Conservation (phyloP, 2,797 vertebrate species). For the Hozukius guyotensis region DNA sequence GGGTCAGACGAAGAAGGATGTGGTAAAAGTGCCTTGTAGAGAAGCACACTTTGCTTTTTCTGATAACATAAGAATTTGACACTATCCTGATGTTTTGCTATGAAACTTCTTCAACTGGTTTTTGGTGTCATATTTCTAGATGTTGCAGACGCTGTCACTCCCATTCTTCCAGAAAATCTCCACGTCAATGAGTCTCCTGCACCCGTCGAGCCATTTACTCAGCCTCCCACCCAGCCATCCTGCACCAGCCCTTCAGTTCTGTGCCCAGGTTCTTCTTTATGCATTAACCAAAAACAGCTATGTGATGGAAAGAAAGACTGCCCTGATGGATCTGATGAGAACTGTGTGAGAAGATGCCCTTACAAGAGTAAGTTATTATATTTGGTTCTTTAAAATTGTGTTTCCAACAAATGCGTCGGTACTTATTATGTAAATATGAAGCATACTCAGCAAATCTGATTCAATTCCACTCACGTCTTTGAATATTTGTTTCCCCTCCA, state of each 20-base stretch:
- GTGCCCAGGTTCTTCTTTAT: constrained; percentile 78
- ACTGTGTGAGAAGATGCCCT: constrained; percentile 77
- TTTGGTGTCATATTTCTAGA: constrained; percentile 34
- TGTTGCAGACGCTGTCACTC: neutral
- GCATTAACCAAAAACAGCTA: constrained; percentile 76
- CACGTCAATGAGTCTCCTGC: neutral
- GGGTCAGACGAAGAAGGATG: constrained; percentile 88
- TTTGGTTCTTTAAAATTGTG: neutral
- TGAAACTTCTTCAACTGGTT: neutral
- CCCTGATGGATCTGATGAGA: constrained; percentile 86
- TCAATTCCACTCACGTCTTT: too few relatives aligned
- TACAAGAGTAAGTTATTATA: constrained; percentile 69
- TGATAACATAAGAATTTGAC: neutral
- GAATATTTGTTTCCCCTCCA: too few relatives aligned
- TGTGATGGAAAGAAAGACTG: constrained; percentile 88
- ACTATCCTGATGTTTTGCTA: neutral
- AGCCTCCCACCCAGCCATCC: constrained; percentile 30
- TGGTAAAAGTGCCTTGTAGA: neutral
- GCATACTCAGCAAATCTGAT: too few relatives aligned
- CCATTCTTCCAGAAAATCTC: neutral
- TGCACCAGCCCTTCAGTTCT: constrained; percentile 76
- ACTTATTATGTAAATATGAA: too few relatives aligned
- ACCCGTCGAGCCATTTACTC: neutral
- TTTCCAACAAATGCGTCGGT: neutral
- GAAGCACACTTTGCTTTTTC: neutral